phyloP scores from a whole-genome alignment of 2,113 vertebrate genomes.

The Alligator mississippiensis region DNA sequence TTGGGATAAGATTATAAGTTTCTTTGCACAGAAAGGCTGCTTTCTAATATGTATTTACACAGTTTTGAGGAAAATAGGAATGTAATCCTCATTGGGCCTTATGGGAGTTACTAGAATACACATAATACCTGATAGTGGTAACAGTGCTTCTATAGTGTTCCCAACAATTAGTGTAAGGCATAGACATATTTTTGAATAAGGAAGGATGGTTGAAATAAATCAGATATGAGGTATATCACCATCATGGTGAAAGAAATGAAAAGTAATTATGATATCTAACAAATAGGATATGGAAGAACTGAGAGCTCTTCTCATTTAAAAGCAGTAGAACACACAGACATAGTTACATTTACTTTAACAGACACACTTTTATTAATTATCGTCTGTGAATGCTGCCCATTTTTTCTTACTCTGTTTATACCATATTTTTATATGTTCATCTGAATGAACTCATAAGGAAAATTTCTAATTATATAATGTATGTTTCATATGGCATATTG shows the following conservation, averaged over 20 bases:
- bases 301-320: not conserved
- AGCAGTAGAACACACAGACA: not conserved
- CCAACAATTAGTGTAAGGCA: not conserved
- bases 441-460: not conserved
- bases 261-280: not conserved
- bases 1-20: not conserved
- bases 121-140: not conserved
- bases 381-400: not conserved
- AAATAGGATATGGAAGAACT: not conserved
- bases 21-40: not conserved
- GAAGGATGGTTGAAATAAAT: not conserved
- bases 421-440: not conserved
- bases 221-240: not conserved
- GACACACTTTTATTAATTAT: rapidly evolving
- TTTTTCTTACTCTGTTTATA: not conserved
- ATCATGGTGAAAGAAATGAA: not conserved
- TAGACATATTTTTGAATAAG: not conserved
- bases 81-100: not conserved
- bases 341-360: not conserved
- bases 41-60: not conserved
- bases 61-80: not conserved
- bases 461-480: not conserved
- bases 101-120: not conserved
- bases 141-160: not conserved
- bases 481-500: not conserved